phyloP scores from a whole-genome alignment of 2,888 invertebrate genomes.

The Amblyteles armatorius region DNA sequence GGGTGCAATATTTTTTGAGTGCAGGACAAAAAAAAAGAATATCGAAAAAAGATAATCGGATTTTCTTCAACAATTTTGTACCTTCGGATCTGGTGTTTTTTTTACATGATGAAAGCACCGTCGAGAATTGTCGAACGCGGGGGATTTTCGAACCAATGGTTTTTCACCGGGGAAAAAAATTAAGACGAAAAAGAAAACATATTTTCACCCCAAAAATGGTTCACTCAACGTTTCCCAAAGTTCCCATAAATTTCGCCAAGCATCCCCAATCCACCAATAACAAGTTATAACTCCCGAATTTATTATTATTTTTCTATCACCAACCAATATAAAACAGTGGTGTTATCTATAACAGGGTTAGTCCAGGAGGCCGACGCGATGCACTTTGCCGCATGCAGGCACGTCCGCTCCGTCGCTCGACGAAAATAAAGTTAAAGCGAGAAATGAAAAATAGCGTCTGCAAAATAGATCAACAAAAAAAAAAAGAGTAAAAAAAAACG shows the following conservation, averaged over 20 bases:
- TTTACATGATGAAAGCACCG: no score
- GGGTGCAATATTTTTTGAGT: not conserved
- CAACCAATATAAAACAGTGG: not conserved
- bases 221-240: not conserved
- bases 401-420: slow-evolving; percentile 42
- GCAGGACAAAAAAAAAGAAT: no score
- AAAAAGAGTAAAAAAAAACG: slow-evolving; percentile 21
- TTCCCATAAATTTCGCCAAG: not conserved
- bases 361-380: not conserved
- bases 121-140: no score
- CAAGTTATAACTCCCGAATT: not conserved
- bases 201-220: not conserved
- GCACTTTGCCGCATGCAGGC: slow-evolving; percentile 11
- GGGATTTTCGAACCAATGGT: not conserved
- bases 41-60: not conserved
- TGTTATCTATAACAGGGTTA: not conserved
- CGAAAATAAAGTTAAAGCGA: slow-evolving; percentile 54
- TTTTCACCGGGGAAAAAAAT: not conserved
- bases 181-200: no score
- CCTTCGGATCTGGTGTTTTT: no score
- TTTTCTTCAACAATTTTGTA: no score
- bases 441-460: slow-evolving; percentile 46
- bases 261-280: not conserved
- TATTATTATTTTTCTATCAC: not conserved
- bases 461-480: slow-evolving; percentile 44